These are phyloP conservation scores for Esox niger DNA, from an alignment of 2,113 vertebrate species.

Conservation along the genomic window DNA sequence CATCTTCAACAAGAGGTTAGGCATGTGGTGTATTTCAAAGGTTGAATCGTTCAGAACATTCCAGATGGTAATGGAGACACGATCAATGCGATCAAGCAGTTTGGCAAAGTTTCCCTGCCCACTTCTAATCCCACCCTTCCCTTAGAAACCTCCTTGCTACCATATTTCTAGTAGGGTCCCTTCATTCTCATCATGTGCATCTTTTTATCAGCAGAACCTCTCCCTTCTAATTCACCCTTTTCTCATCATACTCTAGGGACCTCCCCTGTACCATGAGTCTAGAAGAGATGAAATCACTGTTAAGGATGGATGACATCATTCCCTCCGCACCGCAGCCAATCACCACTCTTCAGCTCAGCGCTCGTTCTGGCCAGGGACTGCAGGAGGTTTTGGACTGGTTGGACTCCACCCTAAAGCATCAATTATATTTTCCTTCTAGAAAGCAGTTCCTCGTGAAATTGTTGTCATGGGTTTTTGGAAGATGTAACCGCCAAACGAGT, in stretches of 20 bases:
- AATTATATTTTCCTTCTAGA: neutral
- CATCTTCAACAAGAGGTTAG: constrained; percentile 94
- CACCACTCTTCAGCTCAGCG: constrained; percentile 77
- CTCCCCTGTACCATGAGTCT: constrained; percentile 84
- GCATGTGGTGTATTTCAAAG: neutral
- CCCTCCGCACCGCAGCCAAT: constrained; percentile 79
- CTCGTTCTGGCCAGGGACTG: constrained; percentile 79
- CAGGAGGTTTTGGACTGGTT: constrained; percentile 81
- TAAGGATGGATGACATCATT: constrained; percentile 86
- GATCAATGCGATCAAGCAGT: neutral
- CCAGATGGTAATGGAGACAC: too few species aligned
- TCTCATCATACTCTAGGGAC: constrained; percentile 72
- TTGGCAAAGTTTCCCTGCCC: too few species aligned
- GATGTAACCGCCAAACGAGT: too few species aligned
- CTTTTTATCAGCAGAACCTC: neutral
- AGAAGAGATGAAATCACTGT: constrained; percentile 85
- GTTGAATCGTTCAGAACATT: too few species aligned
- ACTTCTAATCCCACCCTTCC: neutral
- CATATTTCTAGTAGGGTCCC: neutral
- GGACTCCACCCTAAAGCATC: constrained; percentile 45
- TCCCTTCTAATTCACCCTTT: neutral
- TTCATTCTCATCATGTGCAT: neutral
- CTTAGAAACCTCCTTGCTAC: too few species aligned
- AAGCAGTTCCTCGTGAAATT: neutral
- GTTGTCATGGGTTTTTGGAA: too few species aligned